Conservation (phyloP, 2,797 vertebrate species). For the Mormyrus hasselquistii region DNA sequence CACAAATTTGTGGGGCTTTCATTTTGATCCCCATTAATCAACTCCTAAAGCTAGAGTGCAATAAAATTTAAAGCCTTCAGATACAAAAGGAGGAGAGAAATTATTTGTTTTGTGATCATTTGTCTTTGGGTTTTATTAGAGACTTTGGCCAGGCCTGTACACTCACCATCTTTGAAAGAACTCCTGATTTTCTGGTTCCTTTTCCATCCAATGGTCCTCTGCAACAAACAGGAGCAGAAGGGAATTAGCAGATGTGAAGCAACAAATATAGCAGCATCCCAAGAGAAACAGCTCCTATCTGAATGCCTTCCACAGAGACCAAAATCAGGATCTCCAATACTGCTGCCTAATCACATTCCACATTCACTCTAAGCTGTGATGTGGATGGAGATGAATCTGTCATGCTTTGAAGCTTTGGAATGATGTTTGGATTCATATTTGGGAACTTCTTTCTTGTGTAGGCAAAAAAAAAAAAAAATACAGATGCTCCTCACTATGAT, state of each 20-base stretch:
- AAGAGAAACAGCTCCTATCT: neutral
- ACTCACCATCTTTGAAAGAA: slow-evolving; percentile 94
- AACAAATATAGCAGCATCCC: neutral
- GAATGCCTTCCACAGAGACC: neutral
- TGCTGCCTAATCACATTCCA: neutral
- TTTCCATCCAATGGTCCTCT: slow-evolving; percentile 76
- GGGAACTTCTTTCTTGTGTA: neutral
- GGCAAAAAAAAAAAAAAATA: neutral
- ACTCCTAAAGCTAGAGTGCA: neutral
- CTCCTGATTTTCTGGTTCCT: slow-evolving; percentile 72
- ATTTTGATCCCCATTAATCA: neutral
- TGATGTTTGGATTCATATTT: neutral
- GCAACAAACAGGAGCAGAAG: slow-evolving; percentile 11
- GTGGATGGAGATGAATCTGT: neutral
- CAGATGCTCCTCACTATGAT: neutral
- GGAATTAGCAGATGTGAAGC: neutral
- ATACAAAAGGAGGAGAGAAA: neutral
- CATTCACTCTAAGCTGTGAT: neutral
- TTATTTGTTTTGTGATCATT: neutral
- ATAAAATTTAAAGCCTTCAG: neutral
- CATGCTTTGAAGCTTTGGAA: neutral
- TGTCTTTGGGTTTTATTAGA: neutral
- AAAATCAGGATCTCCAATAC: neutral
- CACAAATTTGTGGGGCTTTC: neutral
- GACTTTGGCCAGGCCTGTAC: neutral